Percentiles rank a stretch among this genome's conserved stretches.
phyloP scores from a whole-genome alignment of 2,888 invertebrate species.

The Lydus trimaculatus region DNA sequence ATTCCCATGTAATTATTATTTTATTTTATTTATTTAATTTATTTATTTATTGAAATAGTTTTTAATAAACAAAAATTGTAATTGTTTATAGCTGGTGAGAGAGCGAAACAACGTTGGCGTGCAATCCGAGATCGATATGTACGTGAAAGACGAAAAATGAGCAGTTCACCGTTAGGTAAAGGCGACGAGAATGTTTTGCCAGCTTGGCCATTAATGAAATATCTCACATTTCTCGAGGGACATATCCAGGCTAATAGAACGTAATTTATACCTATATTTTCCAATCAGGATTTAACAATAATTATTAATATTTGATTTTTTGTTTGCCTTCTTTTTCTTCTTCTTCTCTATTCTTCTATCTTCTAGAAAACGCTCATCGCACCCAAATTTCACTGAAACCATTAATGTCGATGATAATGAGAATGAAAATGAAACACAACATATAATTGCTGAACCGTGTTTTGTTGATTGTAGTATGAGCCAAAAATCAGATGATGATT shows the following conservation, averaged over 20 bases:
- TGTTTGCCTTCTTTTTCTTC: too few relatives aligned
- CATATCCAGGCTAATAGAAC: neutral
- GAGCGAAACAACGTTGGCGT: slow-evolving; percentile 8
- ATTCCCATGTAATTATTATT: neutral
- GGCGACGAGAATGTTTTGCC: neutral
- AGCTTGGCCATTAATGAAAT: slow-evolving; percentile 2
- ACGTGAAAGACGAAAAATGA: neutral
- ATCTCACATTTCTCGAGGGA: neutral
- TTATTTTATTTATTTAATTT: neutral
- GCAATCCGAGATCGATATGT: neutral
- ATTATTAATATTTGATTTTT: too few relatives aligned
- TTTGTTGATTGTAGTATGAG: neutral
- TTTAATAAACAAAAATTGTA: neutral
- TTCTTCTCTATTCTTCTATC: too few relatives aligned
- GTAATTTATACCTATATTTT: neutral
- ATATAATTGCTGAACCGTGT: neutral
- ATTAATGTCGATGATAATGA: neutral
- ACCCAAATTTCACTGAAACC: neutral
- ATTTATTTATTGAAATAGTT: too few relatives aligned
- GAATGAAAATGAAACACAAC: neutral
- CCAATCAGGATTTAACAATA: too few relatives aligned
- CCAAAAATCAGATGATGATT: neutral
- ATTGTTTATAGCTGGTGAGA: neutral
- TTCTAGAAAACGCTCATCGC: too few relatives aligned
- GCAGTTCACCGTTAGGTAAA: neutral